These are phyloP conservation scores for Acanthosepion pharaonis DNA, from an alignment of 2,888 invertebrate genomes.

Conservation along the genomic window DNA sequence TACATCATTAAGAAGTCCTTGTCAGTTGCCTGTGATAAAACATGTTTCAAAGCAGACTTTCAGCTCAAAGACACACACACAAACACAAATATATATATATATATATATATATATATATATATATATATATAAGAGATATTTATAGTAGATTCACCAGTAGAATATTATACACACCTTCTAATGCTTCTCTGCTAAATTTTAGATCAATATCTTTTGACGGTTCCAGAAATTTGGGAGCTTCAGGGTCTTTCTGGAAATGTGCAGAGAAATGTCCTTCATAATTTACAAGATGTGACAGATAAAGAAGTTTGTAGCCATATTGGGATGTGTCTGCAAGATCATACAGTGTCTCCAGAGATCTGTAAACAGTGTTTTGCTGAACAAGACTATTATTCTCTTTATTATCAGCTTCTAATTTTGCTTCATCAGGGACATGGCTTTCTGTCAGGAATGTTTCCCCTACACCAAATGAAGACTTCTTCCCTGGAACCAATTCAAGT, in stretches of 20 bases:
- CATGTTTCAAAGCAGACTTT: too few species aligned
- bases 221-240: background rate
- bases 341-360: background rate
- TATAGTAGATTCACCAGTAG: too few species aligned
- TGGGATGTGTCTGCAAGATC: background rate
- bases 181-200: conserved; percentile 33
- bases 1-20: too few species aligned
- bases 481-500: background rate
- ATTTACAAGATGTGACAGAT: background rate
- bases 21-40: too few species aligned
- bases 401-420: background rate
- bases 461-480: background rate
- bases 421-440: background rate
- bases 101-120: too few species aligned
- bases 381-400: background rate
- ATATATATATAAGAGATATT: too few species aligned
- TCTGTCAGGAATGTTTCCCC: background rate
- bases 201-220: background rate
- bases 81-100: too few species aligned
- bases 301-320: background rate
- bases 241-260: background rate
- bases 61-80: too few species aligned
- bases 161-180: background rate
- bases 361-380: background rate
- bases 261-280: background rate